Base-by-base conservation (phyloP, 2,113 vertebrate genomes). In the Bucco capensis region DNA sequence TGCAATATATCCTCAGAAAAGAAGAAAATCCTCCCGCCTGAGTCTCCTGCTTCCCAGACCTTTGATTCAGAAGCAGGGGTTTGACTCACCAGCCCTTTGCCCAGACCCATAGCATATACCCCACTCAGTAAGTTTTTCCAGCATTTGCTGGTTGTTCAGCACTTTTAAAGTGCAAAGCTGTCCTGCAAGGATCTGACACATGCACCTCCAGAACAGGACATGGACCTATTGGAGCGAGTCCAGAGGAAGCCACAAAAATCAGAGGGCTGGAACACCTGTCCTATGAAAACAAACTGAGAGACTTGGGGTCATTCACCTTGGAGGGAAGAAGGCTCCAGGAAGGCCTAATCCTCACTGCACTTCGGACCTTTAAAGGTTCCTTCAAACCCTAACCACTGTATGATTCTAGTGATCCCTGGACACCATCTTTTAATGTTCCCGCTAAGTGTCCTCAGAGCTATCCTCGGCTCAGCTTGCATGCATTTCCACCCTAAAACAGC, bases 391-490 rank as follows among this genome's bases (percentile, higher is more conserved):
- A 66, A 66, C n/a, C 11, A 33, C 17, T 25, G 22, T 33, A 27
- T 66, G 42, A 23, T 51, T 28, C 31, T 5, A 10, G 3, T 10
- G 24, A 17, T 65, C 33, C 53, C 47, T 24, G 14, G n/a, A 53
- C 22, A 44, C n/a, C 42, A 57, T 16, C 53, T 71, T n/a, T 44
- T 56, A 4, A 25, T 57, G 44, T n/a, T 47, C 30, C n/a, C 82
- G 66, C 10, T 31, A 27, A 78, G 33, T 2, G 14, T 67, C 47
- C 60, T 57, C 71, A 73, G 33, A 66, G 54, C 30, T n/a, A 49
- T 44, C 47, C 44, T 31, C 70, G 44, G 50, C 14, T 2, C 0
- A 0, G 47, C 27, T 12, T n/a, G 8, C 17, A 38, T 0, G 0
- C 1, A 1, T 49, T 54, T 49, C 83, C 38, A 73, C 3, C 30